Conservation (phyloP, 1,140 invertebrate species). For the Lepidurus arcticus region DNA sequence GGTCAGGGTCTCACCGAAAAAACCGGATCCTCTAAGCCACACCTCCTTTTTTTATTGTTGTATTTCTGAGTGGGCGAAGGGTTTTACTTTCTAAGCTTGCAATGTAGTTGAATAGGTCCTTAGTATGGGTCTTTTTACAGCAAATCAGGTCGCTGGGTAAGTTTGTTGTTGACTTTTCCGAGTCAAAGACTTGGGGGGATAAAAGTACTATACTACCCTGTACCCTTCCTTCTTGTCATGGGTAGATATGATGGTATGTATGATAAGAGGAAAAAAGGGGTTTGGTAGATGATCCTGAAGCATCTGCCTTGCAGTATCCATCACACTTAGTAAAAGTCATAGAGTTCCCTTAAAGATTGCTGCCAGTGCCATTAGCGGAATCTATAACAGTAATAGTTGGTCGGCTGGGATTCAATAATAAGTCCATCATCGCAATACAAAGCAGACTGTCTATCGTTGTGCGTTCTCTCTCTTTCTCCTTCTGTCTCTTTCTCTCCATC, state of each 20-base stretch:
- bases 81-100: no score
- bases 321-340: conserved; percentile 14
- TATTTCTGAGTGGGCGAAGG: no score
- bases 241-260: no score
- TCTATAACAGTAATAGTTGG: not conserved
- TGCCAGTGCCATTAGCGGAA: not conserved
- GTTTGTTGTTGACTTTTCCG: not conserved
- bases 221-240: no score
- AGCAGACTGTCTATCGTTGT: not conserved
- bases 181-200: not conserved
- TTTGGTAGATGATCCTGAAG: not conserved
- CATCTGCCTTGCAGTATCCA: not conserved
- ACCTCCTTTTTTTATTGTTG: no score
- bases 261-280: not conserved
- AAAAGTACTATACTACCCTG: not conserved
- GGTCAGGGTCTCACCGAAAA: no score
- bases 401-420: not conserved
- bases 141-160: not conserved
- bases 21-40: no score
- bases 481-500: no score
- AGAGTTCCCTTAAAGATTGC: not conserved
- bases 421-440: conserved; percentile 2
- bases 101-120: no score
- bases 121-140: not conserved
- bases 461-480: not conserved